Base-by-base conservation (phyloP, 1,140 invertebrate genomes). In the Dinothrombium tinctorium region DNA sequence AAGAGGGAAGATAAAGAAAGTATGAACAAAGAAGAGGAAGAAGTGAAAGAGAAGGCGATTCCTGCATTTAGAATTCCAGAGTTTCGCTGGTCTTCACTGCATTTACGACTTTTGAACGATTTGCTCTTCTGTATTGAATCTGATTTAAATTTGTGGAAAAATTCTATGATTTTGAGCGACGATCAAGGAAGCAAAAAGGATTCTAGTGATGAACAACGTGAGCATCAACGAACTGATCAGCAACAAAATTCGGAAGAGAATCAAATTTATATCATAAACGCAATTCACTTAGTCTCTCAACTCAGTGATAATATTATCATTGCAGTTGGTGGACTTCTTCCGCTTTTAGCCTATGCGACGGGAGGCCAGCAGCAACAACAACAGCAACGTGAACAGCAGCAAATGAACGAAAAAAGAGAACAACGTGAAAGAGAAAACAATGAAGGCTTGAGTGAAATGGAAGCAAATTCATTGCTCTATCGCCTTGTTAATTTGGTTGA, bases 21-120 rank as follows among this genome's bases (percentile, higher is more conserved):
- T 21, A n/a, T 36, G 3, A 12, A 19, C 12, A 9, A 19, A 2
- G 20, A 20, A 21, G 33, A 36, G 7, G 17, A 7, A 2, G 33
- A 36, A 20, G 6, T 11, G 54, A 55, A 54, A 45, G 51, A 60
- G 53, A 55, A 49, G 42, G 56, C 86, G 15, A 71, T 84, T 50
- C 89, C 90, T 19, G 86, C 90, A 0, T 98, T 98, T 62, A 72
- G 92, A 49, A 98, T 98, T 58, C 92, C 92, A 23, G 92, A 98
- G 63, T 99, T 99, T 62, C 78, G 89, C 51, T 99, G 94, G 92
- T 98, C 92, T 4, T 82, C 86, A 56, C 87, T 99, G 49, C 94
- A 99, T 63, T 86, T 98, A 59, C 68, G 86, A 47, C 63, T 99
- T 42, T 64, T 99, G 2, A 90, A 87, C 11, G 92, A 99, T 65